Conservation (phyloP, 2,888 invertebrate species). For the Fissipunctia ypsillon region DNA sequence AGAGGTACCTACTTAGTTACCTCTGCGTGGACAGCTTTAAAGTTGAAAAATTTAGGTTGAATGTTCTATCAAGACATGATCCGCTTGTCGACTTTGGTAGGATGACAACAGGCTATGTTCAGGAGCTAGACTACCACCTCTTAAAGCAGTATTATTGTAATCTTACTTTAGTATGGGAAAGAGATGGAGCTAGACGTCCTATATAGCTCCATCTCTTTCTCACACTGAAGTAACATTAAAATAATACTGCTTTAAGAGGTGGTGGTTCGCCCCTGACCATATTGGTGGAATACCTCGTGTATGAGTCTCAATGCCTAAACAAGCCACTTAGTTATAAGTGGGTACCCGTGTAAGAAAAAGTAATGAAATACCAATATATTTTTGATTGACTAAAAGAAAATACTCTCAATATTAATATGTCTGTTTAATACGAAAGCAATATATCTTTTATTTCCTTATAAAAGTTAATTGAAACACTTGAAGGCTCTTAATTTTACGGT, state of each 20-base stretch:
- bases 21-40: too few relatives aligned
- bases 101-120: not conserved
- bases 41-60: not conserved
- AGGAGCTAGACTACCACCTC: too few relatives aligned
- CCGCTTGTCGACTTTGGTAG: not conserved
- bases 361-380: conserved; percentile 14
- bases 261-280: too few relatives aligned
- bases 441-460: conserved; percentile 20
- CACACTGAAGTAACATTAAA: too few relatives aligned
- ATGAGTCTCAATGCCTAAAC: not conserved
- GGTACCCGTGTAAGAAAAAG: not conserved
- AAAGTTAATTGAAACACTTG: conserved; percentile 24
- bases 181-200: too few relatives aligned
- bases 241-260: too few relatives aligned
- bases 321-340: not conserved
- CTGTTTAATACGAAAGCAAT: conserved; percentile 18
- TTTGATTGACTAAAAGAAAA: conserved; percentile 11
- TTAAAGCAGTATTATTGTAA: too few relatives aligned
- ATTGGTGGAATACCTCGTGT: not conserved
- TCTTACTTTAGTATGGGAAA: too few relatives aligned
- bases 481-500: conserved; percentile 53
- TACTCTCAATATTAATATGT: conserved; percentile 11
- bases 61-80: not conserved
- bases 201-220: too few relatives aligned
- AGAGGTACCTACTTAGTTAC: too few relatives aligned